Conservation (phyloP, 2,888 invertebrate species). For the Elegia similella region DNA sequence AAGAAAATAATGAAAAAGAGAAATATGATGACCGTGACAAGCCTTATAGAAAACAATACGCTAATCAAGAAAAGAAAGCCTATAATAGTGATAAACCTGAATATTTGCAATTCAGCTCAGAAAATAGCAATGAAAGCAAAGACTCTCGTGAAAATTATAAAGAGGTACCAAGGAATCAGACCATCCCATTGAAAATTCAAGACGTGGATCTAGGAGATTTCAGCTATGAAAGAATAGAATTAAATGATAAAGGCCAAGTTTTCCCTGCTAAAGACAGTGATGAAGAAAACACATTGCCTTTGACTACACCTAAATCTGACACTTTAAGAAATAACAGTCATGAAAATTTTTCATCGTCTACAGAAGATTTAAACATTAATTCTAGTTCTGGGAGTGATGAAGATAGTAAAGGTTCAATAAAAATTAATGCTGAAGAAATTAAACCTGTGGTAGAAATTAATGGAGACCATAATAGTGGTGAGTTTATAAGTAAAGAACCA, state of each 20-base stretch:
- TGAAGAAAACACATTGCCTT: conserved; percentile 28
- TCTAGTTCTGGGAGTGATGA: conserved; percentile 31
- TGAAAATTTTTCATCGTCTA: conserved; percentile 28
- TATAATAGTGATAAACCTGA: conserved; percentile 1
- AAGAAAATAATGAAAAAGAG: conserved; percentile 11
- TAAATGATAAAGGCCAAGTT: conserved; percentile 47
- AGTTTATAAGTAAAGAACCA: conserved; percentile 36
- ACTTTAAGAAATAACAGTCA: conserved; percentile 23
- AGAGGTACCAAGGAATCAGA: conserved; percentile 19
- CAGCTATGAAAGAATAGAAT: conserved; percentile 50
- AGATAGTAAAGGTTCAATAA: conserved; percentile 38
- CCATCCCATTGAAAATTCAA: conserved; percentile 35
- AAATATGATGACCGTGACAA: conserved; percentile 12
- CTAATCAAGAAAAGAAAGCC: conserved; percentile 2
- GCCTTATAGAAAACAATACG: conserved; percentile 10
- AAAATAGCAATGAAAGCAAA: conserved; percentile 31
- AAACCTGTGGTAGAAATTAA: conserved; percentile 70
- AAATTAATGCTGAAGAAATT: conserved; percentile 62
- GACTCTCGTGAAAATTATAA: conserved; percentile 11
- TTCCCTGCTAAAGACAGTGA: conserved; percentile 39
- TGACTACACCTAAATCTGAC: conserved; percentile 27
- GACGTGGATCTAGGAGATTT: conserved; percentile 54
- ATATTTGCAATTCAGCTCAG: conserved; percentile 18
- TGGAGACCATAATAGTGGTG: conserved; percentile 45
- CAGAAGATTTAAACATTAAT: conserved; percentile 27